phyloP scores from a whole-genome alignment of 2,888 invertebrate species.

The Phlogophora meticulosa region DNA sequence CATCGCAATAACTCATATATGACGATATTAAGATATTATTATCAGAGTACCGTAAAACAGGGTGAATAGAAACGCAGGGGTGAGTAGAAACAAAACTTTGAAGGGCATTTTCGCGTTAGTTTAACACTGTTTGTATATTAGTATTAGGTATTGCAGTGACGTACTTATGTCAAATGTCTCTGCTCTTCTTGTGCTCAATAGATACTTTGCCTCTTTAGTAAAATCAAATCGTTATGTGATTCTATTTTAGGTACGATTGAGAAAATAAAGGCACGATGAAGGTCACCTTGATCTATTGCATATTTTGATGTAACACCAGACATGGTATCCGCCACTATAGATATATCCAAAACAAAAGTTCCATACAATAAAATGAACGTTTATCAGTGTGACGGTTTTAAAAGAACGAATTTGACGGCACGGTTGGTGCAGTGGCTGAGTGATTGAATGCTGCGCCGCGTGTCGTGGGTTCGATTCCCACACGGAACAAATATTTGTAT shows the following conservation, averaged over 20 bases:
- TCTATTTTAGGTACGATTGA: not conserved
- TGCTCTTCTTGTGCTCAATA: not conserved
- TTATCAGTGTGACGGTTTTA: not conserved
- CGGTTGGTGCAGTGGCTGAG: no score
- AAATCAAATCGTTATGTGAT: not conserved
- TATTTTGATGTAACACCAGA: not conserved
- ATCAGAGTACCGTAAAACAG: not conserved
- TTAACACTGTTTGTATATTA: no score
- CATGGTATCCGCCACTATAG: not conserved
- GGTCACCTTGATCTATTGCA: not conserved
- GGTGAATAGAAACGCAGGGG: no score
- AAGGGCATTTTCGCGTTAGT: no score
- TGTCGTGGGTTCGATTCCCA: no score
- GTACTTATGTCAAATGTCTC: constrained; percentile 1
- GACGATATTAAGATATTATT: not conserved
- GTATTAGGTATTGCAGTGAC: no score
- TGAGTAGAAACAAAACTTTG: no score
- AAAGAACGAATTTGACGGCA: constrained; percentile 5
- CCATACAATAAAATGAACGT: not conserved
- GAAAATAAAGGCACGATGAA: not conserved
- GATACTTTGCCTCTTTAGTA: not conserved
- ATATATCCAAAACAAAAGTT: constrained; percentile 4
- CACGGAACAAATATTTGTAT: no score
- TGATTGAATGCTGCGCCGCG: no score
- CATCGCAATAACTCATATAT: not conserved